Evolutionary conservation across 2,888 invertebrate species (phyloP), one percentile per base, ranked within the genome.

Genomic region (Xestia xanthographa): DNA sequence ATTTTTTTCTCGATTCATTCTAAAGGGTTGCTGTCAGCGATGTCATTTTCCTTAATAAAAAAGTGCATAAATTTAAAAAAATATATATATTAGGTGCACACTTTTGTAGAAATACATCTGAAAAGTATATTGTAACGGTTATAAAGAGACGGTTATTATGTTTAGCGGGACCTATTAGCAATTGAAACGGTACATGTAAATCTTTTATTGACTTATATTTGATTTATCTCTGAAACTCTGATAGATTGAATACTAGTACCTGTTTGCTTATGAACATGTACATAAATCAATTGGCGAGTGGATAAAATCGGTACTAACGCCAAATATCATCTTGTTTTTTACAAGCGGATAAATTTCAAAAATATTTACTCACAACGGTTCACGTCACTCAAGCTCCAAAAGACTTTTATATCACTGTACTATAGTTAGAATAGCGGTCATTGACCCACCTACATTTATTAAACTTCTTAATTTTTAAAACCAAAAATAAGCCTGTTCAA

Each of bases 1-100:
- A 22, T 20, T 63, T 82, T 66, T 75, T 48, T 26, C 17, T 29
- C 4, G 12, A 20, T 67, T 45, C 2, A 26, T 63, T 63, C 41
- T 26, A 58, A 75, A 63, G 56, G 45, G 8, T 65, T 22, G 48
- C 45, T n/a, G 2, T 50, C 5, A 14, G 17, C 17, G 29, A 34
- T 0, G 2, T 17, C 17, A 29, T 53, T 48, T 73, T 29, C 22
- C 11, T 26, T 29, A 20, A 41, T 53, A 60, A 26, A 45, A 45
- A 8, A 6, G 11, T 26, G 20, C 14, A 38, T 34, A 9, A 56
- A 53, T 67, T n/a, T 5, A 29, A 29, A 29, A 60, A 60, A 9
- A 34, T 2, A 17, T 17, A 9, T 34, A 5, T 11, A 53, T 22
- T 20, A n/a, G n/a, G n/a, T n/a, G n/a, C n/a, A n/a, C n/a, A 26